Conservation (phyloP, 2,888 invertebrate species). For the Thalpophila matura region DNA sequence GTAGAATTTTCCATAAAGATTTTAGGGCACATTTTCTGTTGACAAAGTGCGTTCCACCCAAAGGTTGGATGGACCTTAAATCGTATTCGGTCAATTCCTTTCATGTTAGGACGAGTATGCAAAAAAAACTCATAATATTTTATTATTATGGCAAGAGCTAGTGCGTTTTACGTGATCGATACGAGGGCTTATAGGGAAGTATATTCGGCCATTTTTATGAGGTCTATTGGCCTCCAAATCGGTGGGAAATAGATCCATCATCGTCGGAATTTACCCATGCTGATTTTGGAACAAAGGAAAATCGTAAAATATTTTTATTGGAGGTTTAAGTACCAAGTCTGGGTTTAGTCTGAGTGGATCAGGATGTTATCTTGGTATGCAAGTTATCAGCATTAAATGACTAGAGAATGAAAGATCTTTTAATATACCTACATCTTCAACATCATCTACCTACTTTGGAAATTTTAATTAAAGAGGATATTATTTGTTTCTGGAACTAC, state of each 20-base stretch:
- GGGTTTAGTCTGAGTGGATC: not conserved
- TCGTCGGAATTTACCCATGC: slow-evolving; percentile 8
- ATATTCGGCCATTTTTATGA: slow-evolving; percentile 49
- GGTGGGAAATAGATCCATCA: slow-evolving; percentile 39
- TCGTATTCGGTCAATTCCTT: slow-evolving; percentile 50
- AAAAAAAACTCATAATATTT: slow-evolving; percentile 69
- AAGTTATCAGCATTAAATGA: no score
- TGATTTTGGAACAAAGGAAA: slow-evolving; percentile 22
- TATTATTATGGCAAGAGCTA: slow-evolving; percentile 66
- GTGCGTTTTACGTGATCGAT: slow-evolving; percentile 54
- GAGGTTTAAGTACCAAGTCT: not conserved
- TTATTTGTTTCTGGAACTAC: not conserved
- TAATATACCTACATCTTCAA: no score
- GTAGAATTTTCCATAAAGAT: not conserved
- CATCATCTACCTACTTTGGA: no score
- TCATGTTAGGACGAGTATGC: slow-evolving; percentile 56
- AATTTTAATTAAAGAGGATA: no score
- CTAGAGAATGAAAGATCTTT: no score
- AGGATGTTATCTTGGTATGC: not conserved
- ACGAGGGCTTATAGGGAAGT: slow-evolving; percentile 36
- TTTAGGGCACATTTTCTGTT: slow-evolving; percentile 24
- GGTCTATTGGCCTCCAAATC: slow-evolving; percentile 28
- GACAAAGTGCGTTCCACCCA: slow-evolving; percentile 26
- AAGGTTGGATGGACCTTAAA: slow-evolving; percentile 38
- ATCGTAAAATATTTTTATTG: slow-evolving; percentile 11